These are phyloP conservation scores for Morone saxatilis DNA, from an alignment of 2,113 vertebrate species.

Conservation along the genomic window DNA sequence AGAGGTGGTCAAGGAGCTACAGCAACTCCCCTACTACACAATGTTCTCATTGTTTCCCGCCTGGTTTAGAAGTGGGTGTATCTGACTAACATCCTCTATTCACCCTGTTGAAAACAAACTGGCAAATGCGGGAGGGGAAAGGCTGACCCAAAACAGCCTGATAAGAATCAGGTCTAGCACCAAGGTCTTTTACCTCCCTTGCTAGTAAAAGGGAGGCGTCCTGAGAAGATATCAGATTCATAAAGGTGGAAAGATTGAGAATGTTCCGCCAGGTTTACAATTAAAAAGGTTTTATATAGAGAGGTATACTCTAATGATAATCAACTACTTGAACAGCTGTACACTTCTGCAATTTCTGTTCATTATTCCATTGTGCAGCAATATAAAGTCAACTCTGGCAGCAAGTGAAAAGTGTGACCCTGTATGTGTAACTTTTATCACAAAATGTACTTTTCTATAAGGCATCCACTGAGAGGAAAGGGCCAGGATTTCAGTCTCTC, in stretches of 20 bases:
- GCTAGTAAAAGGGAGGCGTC: constrained; percentile 13
- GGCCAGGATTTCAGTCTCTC: background rate
- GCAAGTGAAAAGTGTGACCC: background rate
- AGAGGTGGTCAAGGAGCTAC: constrained; percentile 51
- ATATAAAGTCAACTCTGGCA: background rate
- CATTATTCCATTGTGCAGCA: background rate
- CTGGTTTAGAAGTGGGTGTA: constrained; percentile 58
- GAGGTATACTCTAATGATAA: background rate
- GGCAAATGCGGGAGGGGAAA: constrained; percentile 17
- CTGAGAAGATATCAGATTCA: constrained; percentile 13
- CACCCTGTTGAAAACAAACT: constrained; percentile 64
- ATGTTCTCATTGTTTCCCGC: constrained; percentile 74
- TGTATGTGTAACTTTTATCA: background rate
- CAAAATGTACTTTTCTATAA: background rate
- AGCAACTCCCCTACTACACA: constrained; percentile 52
- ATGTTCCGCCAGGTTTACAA: background rate
- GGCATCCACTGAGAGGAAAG: background rate
- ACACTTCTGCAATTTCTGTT: background rate
- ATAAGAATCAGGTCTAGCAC: constrained; percentile 55
- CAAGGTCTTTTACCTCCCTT: constrained; percentile 10
- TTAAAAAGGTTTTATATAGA: background rate
- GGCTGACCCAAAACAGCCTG: constrained; percentile 40
- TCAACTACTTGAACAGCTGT: background rate
- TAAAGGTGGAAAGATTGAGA: background rate
- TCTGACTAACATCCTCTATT: constrained; percentile 64